These are phyloP conservation scores for Orgyia antiqua DNA, from an alignment of 2,888 invertebrate species.

Conservation along the genomic window DNA sequence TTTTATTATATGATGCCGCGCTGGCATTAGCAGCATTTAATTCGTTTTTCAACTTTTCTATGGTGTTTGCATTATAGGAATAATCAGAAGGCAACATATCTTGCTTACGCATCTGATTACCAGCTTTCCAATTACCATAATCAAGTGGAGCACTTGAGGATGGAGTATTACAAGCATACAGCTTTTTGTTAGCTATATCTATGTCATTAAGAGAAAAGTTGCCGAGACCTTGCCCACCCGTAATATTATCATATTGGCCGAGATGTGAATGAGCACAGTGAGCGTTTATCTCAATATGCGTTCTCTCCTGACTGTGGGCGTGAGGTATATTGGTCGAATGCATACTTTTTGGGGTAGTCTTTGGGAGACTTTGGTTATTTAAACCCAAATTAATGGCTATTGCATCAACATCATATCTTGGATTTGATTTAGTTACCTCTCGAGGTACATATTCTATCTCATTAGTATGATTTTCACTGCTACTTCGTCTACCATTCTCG, in stretches of 20 bases:
- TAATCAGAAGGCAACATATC: constrained; percentile 61
- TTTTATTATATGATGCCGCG: constrained; percentile 58
- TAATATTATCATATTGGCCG: constrained; percentile 51
- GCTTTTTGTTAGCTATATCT: constrained; percentile 64
- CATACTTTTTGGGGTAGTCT: constrained; percentile 38
- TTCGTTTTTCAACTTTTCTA: constrained; percentile 54
- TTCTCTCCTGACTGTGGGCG: constrained; percentile 49
- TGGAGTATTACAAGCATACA: constrained; percentile 50
- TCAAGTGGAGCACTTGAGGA: constrained; percentile 49
- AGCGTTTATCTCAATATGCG: constrained; percentile 37
- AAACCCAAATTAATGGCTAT: constrained; percentile 67
- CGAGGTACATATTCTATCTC: constrained; percentile 34
- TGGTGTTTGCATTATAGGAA: constrained; percentile 46
- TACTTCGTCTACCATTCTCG: constrained; percentile 48
- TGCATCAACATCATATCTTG: constrained; percentile 58
- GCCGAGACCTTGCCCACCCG: constrained; percentile 43
- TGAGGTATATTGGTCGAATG: constrained; percentile 45
- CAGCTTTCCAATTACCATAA: constrained; percentile 66
- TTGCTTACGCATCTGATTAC: constrained; percentile 53
- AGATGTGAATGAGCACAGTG: constrained; percentile 50
- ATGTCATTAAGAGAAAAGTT: constrained; percentile 66
- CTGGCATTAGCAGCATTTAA: constrained; percentile 35
- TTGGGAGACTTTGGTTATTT: constrained; percentile 51
- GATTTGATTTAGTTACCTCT: constrained; percentile 39
- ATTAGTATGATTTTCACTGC: constrained; percentile 38